Conservation (phyloP, 2,888 invertebrate species). For the Lymantria dispar region DNA sequence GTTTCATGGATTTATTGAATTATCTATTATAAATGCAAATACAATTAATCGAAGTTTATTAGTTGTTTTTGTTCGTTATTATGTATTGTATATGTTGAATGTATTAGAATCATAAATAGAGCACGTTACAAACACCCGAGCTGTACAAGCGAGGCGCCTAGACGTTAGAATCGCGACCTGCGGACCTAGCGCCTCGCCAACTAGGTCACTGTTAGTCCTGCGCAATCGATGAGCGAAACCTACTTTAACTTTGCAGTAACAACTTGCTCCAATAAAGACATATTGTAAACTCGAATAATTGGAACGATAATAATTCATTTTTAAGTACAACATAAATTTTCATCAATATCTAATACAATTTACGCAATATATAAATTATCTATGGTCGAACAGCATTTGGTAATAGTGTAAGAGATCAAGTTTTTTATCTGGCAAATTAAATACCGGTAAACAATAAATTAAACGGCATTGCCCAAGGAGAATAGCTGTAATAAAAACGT, state of each 20-base stretch:
- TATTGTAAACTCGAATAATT: slow-evolving; percentile 8
- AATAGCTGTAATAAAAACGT: slow-evolving; percentile 59
- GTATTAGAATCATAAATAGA: slow-evolving; percentile 55
- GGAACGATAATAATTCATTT: slow-evolving; percentile 21
- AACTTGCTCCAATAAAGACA: slow-evolving; percentile 17
- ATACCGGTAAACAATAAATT: slow-evolving; percentile 29
- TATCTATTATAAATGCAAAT: slow-evolving; percentile 4
- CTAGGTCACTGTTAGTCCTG: slow-evolving; percentile 70
- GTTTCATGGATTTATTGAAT: background rate
- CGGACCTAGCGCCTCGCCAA: slow-evolving; percentile 55
- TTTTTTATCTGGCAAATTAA: slow-evolving; percentile 23
- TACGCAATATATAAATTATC: slow-evolving; percentile 17
- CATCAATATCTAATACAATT: slow-evolving; percentile 13
- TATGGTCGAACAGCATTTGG: slow-evolving; percentile 14
- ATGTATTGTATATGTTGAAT: slow-evolving; percentile 33
- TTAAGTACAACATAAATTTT: slow-evolving; percentile 13
- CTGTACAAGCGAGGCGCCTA: slow-evolving; percentile 52
- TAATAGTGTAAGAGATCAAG: slow-evolving; percentile 14
- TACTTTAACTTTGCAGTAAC: slow-evolving; percentile 28
- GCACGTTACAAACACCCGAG: slow-evolving; percentile 55
- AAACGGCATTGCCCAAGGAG: slow-evolving; percentile 42
- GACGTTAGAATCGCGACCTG: slow-evolving; percentile 53
- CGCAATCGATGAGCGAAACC: slow-evolving; percentile 57
- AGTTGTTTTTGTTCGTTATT: slow-evolving; percentile 15
- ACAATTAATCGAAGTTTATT: slow-evolving; percentile 5